These are phyloP conservation scores for Vulpes vulpes DNA, from an alignment of 2,113 vertebrate species.

Conservation along the genomic window DNA sequence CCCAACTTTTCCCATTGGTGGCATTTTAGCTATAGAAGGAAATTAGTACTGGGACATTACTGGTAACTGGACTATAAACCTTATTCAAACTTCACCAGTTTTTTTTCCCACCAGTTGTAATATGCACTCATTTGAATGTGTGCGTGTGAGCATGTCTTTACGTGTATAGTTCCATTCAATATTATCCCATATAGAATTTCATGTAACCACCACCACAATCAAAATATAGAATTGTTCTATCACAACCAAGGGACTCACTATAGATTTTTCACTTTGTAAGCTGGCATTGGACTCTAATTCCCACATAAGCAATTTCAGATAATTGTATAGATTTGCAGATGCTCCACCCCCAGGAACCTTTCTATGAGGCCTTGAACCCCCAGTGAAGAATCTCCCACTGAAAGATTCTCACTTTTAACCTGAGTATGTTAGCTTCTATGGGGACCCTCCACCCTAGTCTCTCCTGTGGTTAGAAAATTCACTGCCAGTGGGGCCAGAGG, in stretches of 20 bases:
- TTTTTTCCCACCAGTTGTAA: neutral
- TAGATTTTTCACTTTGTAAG: neutral
- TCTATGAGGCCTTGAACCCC: neutral
- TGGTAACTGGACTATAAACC: neutral
- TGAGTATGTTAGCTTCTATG: neutral
- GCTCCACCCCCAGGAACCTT: neutral
- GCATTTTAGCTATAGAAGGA: neutral
- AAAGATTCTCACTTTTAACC: neutral
- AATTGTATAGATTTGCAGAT: neutral
- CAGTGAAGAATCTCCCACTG: neutral
- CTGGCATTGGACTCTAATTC: neutral
- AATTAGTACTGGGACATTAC: neutral
- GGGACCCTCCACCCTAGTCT: too few relatives aligned
- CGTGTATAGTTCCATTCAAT: neutral
- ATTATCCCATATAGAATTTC: neutral
- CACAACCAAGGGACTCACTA: neutral
- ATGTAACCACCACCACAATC: neutral
- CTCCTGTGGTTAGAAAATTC: neutral
- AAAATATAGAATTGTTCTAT: neutral
- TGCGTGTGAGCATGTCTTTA: neutral
- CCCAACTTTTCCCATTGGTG: neutral
- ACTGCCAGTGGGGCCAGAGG: neutral
- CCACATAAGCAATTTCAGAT: conserved; percentile 2
- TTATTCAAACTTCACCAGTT: neutral
- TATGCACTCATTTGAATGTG: neutral